Percentiles rank a stretch among this genome's conserved stretches.
These are phyloP conservation scores for Spongilla lacustris DNA, from an alignment of 37 sponge, comb jelly and placozoan genomes.

Conservation along the genomic window DNA sequence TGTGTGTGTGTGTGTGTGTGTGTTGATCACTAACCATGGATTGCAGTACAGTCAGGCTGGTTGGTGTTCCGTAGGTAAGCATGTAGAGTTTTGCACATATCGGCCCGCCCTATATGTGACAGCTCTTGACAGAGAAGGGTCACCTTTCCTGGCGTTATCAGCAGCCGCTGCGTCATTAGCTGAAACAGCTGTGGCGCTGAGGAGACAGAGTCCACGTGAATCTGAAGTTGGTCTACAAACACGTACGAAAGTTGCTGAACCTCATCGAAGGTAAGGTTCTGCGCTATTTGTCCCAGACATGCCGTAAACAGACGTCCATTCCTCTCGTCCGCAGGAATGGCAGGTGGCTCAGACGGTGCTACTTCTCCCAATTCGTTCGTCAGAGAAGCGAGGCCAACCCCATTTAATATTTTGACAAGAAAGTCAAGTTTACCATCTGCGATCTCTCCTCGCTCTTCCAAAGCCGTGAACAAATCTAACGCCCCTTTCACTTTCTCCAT, in stretches of 20 bases:
- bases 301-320: constrained; percentile 26
- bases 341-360: neutral
- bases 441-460: constrained; percentile 64
- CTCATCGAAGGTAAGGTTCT: constrained; percentile 23
- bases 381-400: constrained; percentile 15
- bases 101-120: constrained; percentile 37
- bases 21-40: neutral
- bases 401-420: constrained; percentile 15
- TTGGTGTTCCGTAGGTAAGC: neutral
- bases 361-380: neutral
- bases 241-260: constrained; percentile 26
- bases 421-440: constrained; percentile 34
- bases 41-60: neutral
- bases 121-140: constrained; percentile 21
- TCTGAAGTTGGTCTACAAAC: constrained; percentile 3
- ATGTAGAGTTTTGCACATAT: constrained; percentile 36
- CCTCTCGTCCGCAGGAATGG: no score
- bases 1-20: no score
- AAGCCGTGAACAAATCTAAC: constrained; percentile 48
- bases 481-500: constrained; percentile 39
- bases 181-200: constrained; percentile 58
- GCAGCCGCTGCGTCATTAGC: constrained; percentile 32
- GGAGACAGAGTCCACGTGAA: constrained; percentile 25
- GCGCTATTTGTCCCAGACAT: constrained; percentile 38
- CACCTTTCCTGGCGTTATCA: constrained; percentile 38